These are phyloP conservation scores for Limnodromus scolopaceus DNA, from an alignment of 2,797 vertebrate species.

Conservation along the genomic window DNA sequence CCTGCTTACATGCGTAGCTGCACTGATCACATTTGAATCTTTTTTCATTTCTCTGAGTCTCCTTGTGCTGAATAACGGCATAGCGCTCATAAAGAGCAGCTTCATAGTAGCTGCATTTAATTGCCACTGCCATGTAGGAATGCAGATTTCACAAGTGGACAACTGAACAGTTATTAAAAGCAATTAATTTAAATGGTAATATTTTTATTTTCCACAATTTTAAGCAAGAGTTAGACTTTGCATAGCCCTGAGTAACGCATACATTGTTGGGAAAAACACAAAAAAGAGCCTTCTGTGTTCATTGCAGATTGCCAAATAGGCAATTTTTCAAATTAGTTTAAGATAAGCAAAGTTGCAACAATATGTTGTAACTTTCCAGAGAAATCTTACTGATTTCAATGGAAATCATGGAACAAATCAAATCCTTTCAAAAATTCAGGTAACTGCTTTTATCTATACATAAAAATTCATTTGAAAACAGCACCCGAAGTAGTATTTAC, in stretches of 20 bases:
- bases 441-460: not conserved
- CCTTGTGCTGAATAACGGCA: conserved; percentile 70
- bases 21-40: conserved; percentile 58
- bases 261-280: not conserved
- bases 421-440: not conserved
- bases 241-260: not conserved
- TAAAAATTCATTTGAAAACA: not conserved
- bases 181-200: not conserved
- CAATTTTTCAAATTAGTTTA: not conserved
- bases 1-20: conserved; percentile 63
- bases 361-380: not conserved
- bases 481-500: not conserved
- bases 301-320: not conserved
- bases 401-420: not conserved
- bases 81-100: conserved; percentile 62
- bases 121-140: not conserved
- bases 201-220: not conserved
- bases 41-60: conserved; percentile 57
- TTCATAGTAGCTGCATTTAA: conserved; percentile 65
- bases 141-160: conserved; percentile 73
- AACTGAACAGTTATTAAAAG: conserved; percentile 7
- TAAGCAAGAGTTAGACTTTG: not conserved
- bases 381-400: not conserved
- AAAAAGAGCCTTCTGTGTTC: not conserved
- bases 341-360: not conserved